Conservation (phyloP, 2,888 invertebrate genomes). For the Autographa pulchrina region DNA sequence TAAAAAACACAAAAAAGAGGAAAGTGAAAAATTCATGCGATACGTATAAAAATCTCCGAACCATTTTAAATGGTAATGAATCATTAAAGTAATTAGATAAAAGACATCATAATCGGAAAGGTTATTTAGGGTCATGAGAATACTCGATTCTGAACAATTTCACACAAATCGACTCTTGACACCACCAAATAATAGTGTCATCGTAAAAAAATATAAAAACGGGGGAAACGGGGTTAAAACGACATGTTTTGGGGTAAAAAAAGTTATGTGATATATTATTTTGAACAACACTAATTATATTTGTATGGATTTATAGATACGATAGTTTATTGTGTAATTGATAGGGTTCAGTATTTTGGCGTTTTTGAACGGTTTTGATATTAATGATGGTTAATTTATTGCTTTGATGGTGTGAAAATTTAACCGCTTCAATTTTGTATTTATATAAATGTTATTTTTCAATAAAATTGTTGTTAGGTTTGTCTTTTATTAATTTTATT, state of each 20-base stretch:
- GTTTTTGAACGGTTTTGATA: slow-evolving; percentile 66
- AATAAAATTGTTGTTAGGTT: too few species aligned
- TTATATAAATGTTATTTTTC: too few species aligned
- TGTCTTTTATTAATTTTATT: too few species aligned
- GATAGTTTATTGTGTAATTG: slow-evolving; percentile 73
- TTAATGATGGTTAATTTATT: slow-evolving; percentile 71
- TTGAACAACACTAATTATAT: slow-evolving; percentile 85
- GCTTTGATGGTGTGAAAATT: slow-evolving; percentile 68
- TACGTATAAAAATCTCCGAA: slow-evolving; percentile 7
- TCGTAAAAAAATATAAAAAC: slow-evolving; percentile 78
- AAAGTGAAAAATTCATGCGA: too few species aligned
- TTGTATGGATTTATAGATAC: slow-evolving; percentile 81
- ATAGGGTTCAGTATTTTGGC: slow-evolving; percentile 74
- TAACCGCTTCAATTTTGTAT: slow-evolving; percentile 55
- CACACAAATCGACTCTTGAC: slow-evolving; percentile 82
- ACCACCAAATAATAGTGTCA: slow-evolving; percentile 78
- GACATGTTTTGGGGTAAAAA: slow-evolving; percentile 86
- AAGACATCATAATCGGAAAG: slow-evolving; percentile 43
- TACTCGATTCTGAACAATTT: slow-evolving; percentile 72
- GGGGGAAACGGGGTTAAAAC: slow-evolving; percentile 83
- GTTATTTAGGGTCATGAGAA: slow-evolving; percentile 78
- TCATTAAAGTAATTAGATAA: slow-evolving; percentile 47
- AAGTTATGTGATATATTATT: slow-evolving; percentile 75
- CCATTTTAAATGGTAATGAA: slow-evolving; percentile 23
- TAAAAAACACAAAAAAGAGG: too few species aligned